Evolutionary conservation across 1,140 invertebrate genomes (phyloP), one percentile per base, ranked within the genome.

Genomic region (Zophobas morio): DNA sequence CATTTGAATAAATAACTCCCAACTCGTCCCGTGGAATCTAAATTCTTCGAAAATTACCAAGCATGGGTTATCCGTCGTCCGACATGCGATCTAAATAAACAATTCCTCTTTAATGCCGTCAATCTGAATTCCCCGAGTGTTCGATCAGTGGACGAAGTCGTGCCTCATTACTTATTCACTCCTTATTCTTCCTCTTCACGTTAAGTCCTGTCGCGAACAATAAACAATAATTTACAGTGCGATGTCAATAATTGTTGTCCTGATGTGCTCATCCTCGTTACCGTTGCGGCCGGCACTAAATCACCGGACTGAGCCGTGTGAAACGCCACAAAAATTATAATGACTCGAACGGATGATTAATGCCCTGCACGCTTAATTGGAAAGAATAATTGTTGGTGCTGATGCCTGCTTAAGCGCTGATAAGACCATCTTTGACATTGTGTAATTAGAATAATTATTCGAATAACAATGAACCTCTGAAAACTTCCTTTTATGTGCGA

Each of bases 1-100:
- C 60, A 70, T 40, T 42, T 40, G 6, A 40, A 1, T 70, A 39
- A 37, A 36, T 63, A 40, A 47, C 37, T n/a, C 37, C 49, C 35
- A 36, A 51, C 71, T 39, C 33, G 56, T 32, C 32, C 56, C 54
- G 39, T 8, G 6, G 40, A 5, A 3, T 40, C 20, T 39, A 20
- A 32, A 32, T 73, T 54, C n/a, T 73, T 73, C n/a, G 20, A 73
- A 56, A 73, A 73, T 72, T 53, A 51, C 6, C 20, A 20, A 51
- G 49, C 49, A 72, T 32, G 32, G 49, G 33, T 34, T 20, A 73
- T 54, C 32, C 56, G 71, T 73, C 66, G 42, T 3, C 42, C 6
- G 20, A 70, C 71, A 73, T 56, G 49, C 71, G 54, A 73, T 56
- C 54, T 73, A 73, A 73, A 73, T 73, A 73, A 73, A 39, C 54